Conservation (phyloP, 1,140 invertebrate species). For the Hermetia illucens region DNA sequence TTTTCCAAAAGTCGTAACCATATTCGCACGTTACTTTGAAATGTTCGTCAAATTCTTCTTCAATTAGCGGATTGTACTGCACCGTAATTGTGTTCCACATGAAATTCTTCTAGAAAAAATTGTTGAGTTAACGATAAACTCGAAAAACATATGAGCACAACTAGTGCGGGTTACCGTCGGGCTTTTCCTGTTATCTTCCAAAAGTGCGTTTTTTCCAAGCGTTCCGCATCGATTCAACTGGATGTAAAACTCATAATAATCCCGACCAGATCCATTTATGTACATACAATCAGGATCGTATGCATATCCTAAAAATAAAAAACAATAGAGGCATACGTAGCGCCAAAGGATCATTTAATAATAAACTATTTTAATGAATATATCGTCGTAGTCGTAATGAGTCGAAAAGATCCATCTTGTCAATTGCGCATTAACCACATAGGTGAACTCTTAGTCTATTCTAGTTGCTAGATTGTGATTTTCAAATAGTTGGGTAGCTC, state of each 20-base stretch:
- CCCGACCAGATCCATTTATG: conserved; percentile 79
- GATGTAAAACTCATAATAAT: conserved; percentile 88
- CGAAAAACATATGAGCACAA: background rate
- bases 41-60: conserved; percentile 89
- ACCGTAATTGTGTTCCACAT: conserved; percentile 95
- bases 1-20: conserved; percentile 93
- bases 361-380: conserved; percentile 1
- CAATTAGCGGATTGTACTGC: conserved; percentile 85
- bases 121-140: background rate
- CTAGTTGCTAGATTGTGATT: too few species aligned
- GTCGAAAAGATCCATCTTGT: too few species aligned
- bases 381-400: background rate
- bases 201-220: conserved; percentile 71
- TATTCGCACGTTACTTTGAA: conserved; percentile 93
- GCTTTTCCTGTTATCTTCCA: conserved; percentile 70
- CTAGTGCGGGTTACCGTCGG: conserved; percentile 47
- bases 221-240: conserved; percentile 85
- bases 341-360: conserved; percentile 3
- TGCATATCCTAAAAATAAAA: conserved; percentile 59
- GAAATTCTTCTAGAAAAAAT: conserved; percentile 50
- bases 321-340: conserved; percentile 1
- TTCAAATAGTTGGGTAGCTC: too few species aligned
- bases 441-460: too few species aligned
- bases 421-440: too few species aligned
- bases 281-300: conserved; percentile 91